Conservation (phyloP, 2,797 vertebrate species). For the Erethizon dorsatum region DNA sequence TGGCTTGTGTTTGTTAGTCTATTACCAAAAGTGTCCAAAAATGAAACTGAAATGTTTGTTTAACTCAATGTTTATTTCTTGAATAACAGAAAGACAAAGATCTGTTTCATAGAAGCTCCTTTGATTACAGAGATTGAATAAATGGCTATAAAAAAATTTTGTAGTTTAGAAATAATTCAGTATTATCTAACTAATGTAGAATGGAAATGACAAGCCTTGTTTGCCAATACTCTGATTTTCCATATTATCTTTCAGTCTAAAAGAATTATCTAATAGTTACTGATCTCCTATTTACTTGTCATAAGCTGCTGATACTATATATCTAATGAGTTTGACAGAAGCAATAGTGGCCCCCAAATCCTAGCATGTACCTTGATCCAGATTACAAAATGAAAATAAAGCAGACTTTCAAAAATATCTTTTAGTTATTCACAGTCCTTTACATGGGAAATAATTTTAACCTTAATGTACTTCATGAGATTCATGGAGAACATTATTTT, state of each 20-base stretch:
- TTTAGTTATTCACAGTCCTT: constrained; percentile 62
- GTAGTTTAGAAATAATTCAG: constrained; percentile 2
- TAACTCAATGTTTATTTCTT: constrained; percentile 16
- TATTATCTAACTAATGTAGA: neutral
- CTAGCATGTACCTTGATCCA: neutral
- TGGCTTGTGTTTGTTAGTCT: neutral
- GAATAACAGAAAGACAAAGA: neutral
- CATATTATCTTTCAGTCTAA: neutral
- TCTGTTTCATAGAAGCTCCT: neutral
- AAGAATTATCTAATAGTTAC: constrained; percentile 14
- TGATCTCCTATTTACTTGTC: constrained; percentile 31
- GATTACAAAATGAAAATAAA: neutral
- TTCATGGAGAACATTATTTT: constrained; percentile 82
- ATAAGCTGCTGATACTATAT: neutral
- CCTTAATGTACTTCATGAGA: constrained; percentile 74
- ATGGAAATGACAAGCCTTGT: neutral
- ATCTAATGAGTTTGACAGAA: constrained; percentile 43
- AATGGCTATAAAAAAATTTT: neutral
- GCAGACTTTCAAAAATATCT: neutral
- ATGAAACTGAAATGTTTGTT: neutral
- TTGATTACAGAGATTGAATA: constrained; percentile 21
- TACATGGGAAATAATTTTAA: constrained; percentile 74
- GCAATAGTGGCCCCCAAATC: neutral
- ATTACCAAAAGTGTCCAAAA: neutral
- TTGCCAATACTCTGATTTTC: neutral